Percentiles rank a stretch among this genome's conserved stretches.
Conservation (phyloP, 2,888 invertebrate species). For the Temnothorax unifasciatus region DNA sequence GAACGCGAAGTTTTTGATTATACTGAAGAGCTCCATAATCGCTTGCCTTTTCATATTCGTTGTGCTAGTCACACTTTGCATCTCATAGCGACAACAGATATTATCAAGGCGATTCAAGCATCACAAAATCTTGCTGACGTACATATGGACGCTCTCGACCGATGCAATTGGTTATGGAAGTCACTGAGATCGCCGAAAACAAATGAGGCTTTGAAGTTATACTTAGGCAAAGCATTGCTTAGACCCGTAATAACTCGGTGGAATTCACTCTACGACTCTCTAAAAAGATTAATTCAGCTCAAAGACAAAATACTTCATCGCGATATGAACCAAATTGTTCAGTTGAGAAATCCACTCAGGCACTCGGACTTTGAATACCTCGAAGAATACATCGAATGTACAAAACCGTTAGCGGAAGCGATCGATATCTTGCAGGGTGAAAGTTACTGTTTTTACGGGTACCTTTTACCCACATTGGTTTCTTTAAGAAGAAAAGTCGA, state of each 20-base stretch:
- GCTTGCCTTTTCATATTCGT: conserved; percentile 9
- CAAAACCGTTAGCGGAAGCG: conserved; percentile 1
- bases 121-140: neutral
- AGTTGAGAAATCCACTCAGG: neutral
- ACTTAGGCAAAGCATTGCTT: neutral
- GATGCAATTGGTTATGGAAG: conserved; percentile 7
- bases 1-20: neutral
- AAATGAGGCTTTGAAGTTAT: neutral
- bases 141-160: neutral
- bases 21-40: neutral
- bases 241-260: conserved; percentile 15
- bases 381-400: conserved; percentile 19
- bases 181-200: conserved; percentile 8
- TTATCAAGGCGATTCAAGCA: neutral
- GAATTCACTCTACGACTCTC: conserved; percentile 1
- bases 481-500: neutral
- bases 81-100: neutral
- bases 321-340: neutral
- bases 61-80: conserved; percentile 15
- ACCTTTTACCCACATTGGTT: conserved; percentile 19
- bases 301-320: conserved; percentile 16
- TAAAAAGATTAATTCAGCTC: neutral
- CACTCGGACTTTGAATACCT: neutral
- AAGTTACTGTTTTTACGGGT: conserved; percentile 28
- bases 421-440: conserved; percentile 13